phyloP scores from a whole-genome alignment of 2,113 vertebrate genomes.

The Protobothrops flavoviridis region DNA sequence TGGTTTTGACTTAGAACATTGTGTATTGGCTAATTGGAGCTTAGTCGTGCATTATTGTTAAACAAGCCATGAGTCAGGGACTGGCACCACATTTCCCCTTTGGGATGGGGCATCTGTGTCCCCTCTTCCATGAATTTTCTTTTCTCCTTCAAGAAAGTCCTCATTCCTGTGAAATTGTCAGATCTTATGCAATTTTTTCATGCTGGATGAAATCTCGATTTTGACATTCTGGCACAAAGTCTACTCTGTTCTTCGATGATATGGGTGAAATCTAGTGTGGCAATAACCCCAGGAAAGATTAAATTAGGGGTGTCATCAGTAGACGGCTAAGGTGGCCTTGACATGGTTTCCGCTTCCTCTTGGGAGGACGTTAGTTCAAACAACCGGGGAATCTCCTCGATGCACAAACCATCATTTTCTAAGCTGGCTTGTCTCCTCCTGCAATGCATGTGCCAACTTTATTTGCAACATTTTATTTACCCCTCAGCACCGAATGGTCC shows the following conservation, averaged over 20 bases:
- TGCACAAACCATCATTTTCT: not conserved
- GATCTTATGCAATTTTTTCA: not conserved
- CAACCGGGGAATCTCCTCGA: not conserved
- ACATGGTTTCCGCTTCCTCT: not conserved
- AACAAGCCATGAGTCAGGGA: not conserved
- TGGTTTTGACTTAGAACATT: not conserved
- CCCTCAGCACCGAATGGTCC: too few species aligned
- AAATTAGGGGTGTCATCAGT: not conserved
- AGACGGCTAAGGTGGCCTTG: not conserved
- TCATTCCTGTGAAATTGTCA: not conserved
- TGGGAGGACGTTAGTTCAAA: too few species aligned
- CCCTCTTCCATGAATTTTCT: not conserved
- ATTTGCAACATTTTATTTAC: not conserved
- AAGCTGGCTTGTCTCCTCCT: not conserved
- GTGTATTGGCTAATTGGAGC: not conserved
- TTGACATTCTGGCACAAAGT: not conserved
- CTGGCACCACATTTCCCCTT: not conserved
- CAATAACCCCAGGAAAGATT: not conserved
- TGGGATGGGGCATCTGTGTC: not conserved
- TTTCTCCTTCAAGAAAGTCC: not conserved
- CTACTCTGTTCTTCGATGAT: not conserved
- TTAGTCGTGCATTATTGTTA: not conserved
- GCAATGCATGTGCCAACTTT: not conserved
- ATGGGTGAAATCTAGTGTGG: not conserved
- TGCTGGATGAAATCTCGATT: not conserved